These are phyloP conservation scores for Corythucha ciliata DNA, from an alignment of 2,888 invertebrate genomes.

Conservation along the genomic window DNA sequence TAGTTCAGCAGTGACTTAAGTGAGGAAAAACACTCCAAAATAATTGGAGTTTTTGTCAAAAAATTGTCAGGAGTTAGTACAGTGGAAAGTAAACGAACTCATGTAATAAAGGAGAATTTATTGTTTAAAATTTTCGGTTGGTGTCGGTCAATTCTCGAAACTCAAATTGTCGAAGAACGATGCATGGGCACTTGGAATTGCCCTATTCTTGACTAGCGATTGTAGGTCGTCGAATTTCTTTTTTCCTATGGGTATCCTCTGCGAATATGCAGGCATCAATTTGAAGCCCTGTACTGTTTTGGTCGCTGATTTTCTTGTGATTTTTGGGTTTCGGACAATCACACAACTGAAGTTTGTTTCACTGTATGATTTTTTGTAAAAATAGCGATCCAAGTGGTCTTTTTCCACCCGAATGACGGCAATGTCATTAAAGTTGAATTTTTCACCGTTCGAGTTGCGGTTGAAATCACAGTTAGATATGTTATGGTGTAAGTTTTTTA, in stretches of 20 bases:
- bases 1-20: too few species aligned
- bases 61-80: too few species aligned
- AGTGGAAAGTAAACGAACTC: too few species aligned
- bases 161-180: background rate
- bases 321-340: background rate
- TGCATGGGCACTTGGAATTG: background rate
- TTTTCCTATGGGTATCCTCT: background rate
- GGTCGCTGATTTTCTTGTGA: background rate
- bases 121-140: too few species aligned
- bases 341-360: background rate
- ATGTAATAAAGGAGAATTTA: too few species aligned
- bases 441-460: background rate
- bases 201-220: background rate
- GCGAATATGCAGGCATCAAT: background rate
- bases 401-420: background rate
- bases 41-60: too few species aligned
- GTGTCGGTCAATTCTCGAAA: too few species aligned
- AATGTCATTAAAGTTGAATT: constrained; percentile 13
- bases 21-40: too few species aligned
- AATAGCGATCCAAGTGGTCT: background rate
- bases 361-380: background rate
- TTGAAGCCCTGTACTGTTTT: background rate
- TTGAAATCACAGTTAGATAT: background rate
- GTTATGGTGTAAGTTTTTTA: background rate
- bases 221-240: background rate